Percentiles rank a stretch among this genome's conserved stretches.
phyloP scores from a whole-genome alignment of 2,888 invertebrate species.

The Himalopsyche anomala region DNA sequence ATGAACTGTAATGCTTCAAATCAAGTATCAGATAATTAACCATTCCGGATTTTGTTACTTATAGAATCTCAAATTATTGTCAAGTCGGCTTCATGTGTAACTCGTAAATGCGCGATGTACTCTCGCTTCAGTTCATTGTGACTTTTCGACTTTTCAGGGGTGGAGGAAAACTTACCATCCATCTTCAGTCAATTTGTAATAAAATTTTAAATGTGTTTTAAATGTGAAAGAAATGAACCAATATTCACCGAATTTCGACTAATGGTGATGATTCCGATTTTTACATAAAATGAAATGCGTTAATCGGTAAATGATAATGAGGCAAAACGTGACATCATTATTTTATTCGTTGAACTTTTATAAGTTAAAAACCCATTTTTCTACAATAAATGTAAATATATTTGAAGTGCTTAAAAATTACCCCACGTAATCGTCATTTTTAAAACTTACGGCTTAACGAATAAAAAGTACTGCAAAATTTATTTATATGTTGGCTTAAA shows the following conservation, averaged over 20 bases:
- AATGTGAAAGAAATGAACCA: slow-evolving; percentile 18
- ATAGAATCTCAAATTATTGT: slow-evolving; percentile 39
- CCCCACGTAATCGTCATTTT: too few relatives aligned
- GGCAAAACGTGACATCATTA: not conserved
- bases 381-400: too few relatives aligned
- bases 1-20: slow-evolving; percentile 10
- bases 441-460: too few relatives aligned
- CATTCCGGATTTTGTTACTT: slow-evolving; percentile 16
- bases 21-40: slow-evolving; percentile 36
- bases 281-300: not conserved
- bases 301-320: not conserved
- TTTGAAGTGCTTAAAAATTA: too few relatives aligned
- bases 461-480: too few relatives aligned
- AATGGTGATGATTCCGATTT: not conserved
- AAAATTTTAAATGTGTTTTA: slow-evolving; percentile 23
- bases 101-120: slow-evolving; percentile 34
- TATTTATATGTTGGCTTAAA: too few relatives aligned
- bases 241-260: not conserved
- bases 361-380: too few relatives aligned
- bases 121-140: slow-evolving; percentile 10
- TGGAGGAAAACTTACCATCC: slow-evolving; percentile 4
- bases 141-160: not conserved
- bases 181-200: slow-evolving; percentile 1
- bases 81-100: slow-evolving; percentile 29
- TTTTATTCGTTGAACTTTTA: too few relatives aligned